A percentile compares a stretch with the other conserved stretches of the same genome.
Evolutionary conservation across 1,140 invertebrate species (phyloP).

Genomic region (Drosophila micromelanica): DNA sequence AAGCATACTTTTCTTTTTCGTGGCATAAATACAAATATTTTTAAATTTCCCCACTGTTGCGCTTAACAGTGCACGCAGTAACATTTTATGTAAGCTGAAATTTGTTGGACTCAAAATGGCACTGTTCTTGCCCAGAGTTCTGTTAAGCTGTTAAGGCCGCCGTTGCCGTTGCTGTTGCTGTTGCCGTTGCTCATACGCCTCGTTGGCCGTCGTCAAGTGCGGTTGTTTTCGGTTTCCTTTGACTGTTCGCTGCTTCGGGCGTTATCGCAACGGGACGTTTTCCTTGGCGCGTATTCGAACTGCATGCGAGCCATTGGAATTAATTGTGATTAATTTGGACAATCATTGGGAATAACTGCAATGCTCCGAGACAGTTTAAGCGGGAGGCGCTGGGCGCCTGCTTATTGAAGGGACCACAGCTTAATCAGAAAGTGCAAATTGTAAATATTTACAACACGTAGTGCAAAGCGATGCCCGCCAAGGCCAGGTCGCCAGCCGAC

Average conservation of each 20-base stretch:
- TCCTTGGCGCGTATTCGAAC: slow-evolving; percentile 41
- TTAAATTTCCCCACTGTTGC: background rate
- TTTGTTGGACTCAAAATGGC: slow-evolving; percentile 22
- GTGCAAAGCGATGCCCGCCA: slow-evolving; percentile 33
- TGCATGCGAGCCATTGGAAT: background rate
- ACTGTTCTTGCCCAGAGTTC: slow-evolving; percentile 7
- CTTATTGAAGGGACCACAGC: slow-evolving; percentile 25
- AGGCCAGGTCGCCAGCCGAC: slow-evolving; percentile 54
- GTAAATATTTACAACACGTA: slow-evolving; percentile 8
- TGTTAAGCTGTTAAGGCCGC: slow-evolving; percentile 10
- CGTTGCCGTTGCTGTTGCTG: background rate
- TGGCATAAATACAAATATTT: too few species aligned
- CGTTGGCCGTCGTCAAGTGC: slow-evolving; percentile 45
- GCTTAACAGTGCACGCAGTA: background rate
- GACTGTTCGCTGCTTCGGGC: slow-evolving; percentile 19
- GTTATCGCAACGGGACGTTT: slow-evolving; percentile 17
- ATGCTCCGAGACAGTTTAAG: slow-evolving; percentile 25
- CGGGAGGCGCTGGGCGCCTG: slow-evolving; percentile 21
- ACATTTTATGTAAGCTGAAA: background rate
- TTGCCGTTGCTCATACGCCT: slow-evolving; percentile 41
- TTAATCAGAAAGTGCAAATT: slow-evolving; percentile 18
- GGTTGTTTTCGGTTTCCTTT: slow-evolving; percentile 34
- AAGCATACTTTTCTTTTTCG: too few species aligned
- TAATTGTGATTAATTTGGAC: slow-evolving; percentile 6
- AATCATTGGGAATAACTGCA: slow-evolving; percentile 6